A percentile compares a stretch with the other conserved stretches of the same genome.
These are phyloP conservation scores for Cryptomyrus ogoouensis DNA, from an alignment of 2,113 vertebrate species.

Conservation along the genomic window DNA sequence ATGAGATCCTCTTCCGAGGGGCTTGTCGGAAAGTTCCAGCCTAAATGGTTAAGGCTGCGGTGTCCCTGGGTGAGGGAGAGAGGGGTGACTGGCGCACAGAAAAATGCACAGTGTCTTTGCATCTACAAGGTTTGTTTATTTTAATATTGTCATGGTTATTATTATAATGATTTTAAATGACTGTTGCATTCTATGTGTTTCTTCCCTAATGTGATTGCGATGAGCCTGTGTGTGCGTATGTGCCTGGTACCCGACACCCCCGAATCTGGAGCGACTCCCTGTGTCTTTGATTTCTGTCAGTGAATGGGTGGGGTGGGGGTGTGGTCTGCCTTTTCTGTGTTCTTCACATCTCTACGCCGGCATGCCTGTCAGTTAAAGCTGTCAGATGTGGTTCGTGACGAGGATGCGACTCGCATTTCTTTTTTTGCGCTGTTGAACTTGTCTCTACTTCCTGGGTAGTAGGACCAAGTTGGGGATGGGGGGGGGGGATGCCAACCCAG, in stretches of 20 bases:
- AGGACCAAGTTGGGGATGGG: neutral
- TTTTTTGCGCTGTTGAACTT: neutral
- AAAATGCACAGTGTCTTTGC: neutral
- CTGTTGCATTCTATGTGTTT: neutral
- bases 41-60: neutral
- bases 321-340: neutral
- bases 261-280: neutral
- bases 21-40: neutral
- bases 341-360: neutral
- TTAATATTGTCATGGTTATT: neutral
- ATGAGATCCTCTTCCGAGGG: neutral
- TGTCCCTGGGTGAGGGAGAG: neutral
- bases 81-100: neutral
- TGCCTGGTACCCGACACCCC: neutral
- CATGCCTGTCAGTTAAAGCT: slow-evolving; percentile 11
- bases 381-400: neutral
- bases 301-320: neutral
- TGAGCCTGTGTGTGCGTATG: neutral
- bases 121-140: neutral
- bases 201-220: neutral
- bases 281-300: slow-evolving; percentile 22
- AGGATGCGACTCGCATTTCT: neutral
- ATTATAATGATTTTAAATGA: neutral
- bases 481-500: neutral
- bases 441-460: neutral